phyloP scores from a whole-genome alignment of 2,113 vertebrate genomes.

The Melanotaenia duboulayi region DNA sequence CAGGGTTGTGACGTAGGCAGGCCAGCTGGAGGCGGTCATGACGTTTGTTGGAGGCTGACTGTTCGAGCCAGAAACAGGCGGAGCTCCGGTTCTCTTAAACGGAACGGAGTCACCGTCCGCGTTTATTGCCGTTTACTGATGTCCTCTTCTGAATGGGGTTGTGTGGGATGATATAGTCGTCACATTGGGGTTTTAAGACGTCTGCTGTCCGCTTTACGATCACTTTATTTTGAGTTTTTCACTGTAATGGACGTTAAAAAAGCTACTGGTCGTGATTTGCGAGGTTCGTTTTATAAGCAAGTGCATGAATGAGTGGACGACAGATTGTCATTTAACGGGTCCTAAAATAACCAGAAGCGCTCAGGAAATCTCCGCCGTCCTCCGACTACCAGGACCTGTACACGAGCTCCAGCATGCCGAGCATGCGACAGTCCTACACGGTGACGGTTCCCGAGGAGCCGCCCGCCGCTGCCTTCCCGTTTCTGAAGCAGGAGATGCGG shows the following conservation, averaged over 20 bases:
- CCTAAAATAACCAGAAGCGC: constrained; percentile 18
- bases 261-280: constrained; percentile 6
- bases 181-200: too few relatives aligned
- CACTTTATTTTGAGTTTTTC: too few relatives aligned
- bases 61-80: constrained; percentile 53
- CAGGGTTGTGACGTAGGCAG: constrained; percentile 59
- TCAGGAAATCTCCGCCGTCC: not conserved
- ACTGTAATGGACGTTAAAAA: too few relatives aligned
- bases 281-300: not conserved
- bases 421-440: constrained; percentile 92
- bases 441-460: constrained; percentile 92
- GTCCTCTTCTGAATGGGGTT: not conserved
- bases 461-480: constrained; percentile 84
- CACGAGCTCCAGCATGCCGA: constrained; percentile 72
- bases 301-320: constrained; percentile 34
- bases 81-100: constrained; percentile 17
- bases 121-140: constrained; percentile 12
- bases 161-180: too few relatives aligned
- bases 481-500: constrained; percentile 89
- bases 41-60: constrained; percentile 51
- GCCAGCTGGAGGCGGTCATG: constrained; percentile 51
- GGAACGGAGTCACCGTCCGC: constrained; percentile 4
- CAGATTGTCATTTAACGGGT: too few relatives aligned
- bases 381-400: constrained; percentile 13
- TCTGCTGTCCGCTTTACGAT: too few relatives aligned